Evolutionary conservation across 2,113 vertebrate species (phyloP).

Genomic region (Laticauda colubrina): DNA sequence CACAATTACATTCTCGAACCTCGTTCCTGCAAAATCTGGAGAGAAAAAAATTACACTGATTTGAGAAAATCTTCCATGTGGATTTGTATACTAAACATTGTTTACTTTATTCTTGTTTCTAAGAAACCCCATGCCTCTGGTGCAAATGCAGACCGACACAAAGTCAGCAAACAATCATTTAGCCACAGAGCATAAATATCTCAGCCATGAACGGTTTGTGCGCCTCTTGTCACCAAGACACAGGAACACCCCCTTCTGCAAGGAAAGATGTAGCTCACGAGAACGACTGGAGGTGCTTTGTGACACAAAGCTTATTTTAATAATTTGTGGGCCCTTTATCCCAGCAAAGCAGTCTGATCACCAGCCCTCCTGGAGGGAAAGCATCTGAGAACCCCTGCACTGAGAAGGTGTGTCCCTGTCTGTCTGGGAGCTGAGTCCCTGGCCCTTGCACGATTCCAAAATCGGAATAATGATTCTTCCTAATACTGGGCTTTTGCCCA

Average conservation of each 20-base stretch:
- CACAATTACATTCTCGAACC: conserved; percentile 92
- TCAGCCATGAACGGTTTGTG: no score
- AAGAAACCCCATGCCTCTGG: neutral
- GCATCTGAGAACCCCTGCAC: neutral
- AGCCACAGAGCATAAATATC: neutral
- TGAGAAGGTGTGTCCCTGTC: neutral
- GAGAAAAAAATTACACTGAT: conserved; percentile 42
- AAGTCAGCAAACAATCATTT: neutral
- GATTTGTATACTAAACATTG: conserved; percentile 3
- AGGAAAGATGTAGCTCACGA: neutral
- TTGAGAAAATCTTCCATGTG: conserved; percentile 23
- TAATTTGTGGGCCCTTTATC: neutral
- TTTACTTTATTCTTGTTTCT: neutral
- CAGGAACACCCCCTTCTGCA: neutral
- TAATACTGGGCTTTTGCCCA: neutral
- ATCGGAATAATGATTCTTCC: neutral
- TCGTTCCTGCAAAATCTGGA: conserved; percentile 95
- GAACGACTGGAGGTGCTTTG: neutral
- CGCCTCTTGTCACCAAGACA: neutral
- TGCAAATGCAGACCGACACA: neutral
- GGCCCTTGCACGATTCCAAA: neutral
- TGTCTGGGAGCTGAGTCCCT: neutral
- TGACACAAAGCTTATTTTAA: neutral
- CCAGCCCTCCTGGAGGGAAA: neutral
- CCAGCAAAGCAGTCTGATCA: neutral